Conservation (phyloP, 2,113 vertebrate species). For the Camelus bactrianus region DNA sequence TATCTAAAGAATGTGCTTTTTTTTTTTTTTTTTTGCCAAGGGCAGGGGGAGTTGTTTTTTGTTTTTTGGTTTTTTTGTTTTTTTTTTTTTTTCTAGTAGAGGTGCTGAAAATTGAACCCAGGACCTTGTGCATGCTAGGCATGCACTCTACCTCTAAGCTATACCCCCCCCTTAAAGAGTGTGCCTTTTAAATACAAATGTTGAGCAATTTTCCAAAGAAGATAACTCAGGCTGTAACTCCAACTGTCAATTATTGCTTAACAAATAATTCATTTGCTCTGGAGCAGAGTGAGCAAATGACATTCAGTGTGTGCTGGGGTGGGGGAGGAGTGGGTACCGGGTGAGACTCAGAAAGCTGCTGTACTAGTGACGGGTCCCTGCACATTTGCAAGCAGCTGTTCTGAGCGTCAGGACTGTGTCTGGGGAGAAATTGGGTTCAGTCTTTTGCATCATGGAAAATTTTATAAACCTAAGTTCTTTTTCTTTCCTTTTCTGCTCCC, state of each 20-base stretch:
- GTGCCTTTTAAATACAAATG: constrained; percentile 34
- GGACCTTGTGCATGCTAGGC: too few species aligned
- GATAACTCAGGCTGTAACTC: background rate
- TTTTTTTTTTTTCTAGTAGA: too few species aligned
- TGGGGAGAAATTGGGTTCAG: background rate
- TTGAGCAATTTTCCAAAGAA: constrained; percentile 44
- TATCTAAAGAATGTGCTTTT: background rate
- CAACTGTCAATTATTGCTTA: constrained; percentile 13
- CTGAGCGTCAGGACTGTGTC: background rate
- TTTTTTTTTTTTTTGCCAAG: too few species aligned
- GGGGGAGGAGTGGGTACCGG: background rate
- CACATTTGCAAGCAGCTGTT: background rate
- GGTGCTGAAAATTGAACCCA: too few species aligned
- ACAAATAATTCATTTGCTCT: constrained; percentile 34
- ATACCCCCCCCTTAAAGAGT: background rate
- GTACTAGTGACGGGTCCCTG: constrained; percentile 56
- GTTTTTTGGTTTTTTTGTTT: too few species aligned
- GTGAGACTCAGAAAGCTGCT: background rate
- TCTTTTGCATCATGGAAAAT: constrained; percentile 81
- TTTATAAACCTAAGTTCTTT: constrained; percentile 51
- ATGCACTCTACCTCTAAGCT: too few species aligned
- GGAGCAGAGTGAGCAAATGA: constrained; percentile 4
- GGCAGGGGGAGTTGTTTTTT: too few species aligned
- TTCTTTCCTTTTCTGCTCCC: constrained; percentile 53
- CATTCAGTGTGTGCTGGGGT: background rate